These are phyloP conservation scores for Geophilus truncorum DNA, from an alignment of 2,888 invertebrate species.

Conservation along the genomic window DNA sequence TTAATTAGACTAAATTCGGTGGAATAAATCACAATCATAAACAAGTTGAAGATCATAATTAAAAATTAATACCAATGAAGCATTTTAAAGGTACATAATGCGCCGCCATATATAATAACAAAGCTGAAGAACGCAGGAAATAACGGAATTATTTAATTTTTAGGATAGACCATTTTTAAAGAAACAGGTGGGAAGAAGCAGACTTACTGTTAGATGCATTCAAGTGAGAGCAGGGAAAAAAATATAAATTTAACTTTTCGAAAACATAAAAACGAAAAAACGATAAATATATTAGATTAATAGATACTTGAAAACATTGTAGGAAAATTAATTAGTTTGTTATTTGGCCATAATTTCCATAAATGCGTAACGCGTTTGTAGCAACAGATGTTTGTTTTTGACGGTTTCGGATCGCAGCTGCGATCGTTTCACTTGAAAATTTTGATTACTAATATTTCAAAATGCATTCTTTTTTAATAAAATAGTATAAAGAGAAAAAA, in stretches of 20 bases:
- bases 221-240: neutral
- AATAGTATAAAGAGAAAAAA: neutral
- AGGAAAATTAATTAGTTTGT: neutral
- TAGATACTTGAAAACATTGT: neutral
- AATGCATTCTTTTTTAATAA: neutral
- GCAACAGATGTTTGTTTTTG: neutral
- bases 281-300: neutral
- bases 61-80: conserved; percentile 7
- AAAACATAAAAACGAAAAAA: neutral
- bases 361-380: neutral
- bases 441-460: neutral
- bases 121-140: neutral
- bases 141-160: conserved; percentile 14
- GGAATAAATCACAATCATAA: conserved; percentile 7
- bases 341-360: neutral
- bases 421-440: neutral
- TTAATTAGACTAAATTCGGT: neutral
- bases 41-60: neutral
- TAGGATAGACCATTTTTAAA: neutral
- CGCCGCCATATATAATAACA: neutral
- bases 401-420: neutral
- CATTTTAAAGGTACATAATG: neutral
- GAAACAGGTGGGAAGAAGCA: neutral
- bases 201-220: no score
- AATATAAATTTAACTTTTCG: neutral